Conservation (phyloP, 1,140 invertebrate genomes). For the Pachypsylla venusta region DNA sequence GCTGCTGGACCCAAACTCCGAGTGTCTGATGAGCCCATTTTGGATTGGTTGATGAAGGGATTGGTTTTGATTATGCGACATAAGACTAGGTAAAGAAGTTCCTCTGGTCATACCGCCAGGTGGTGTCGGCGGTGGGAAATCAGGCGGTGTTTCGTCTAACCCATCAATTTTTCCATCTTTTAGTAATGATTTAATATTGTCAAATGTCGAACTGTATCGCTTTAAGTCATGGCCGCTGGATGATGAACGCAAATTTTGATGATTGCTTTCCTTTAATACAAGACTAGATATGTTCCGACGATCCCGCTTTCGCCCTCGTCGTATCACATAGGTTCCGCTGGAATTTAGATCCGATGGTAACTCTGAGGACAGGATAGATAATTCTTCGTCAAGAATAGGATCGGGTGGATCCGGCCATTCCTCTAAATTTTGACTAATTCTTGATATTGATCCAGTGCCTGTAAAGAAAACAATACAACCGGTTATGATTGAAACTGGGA, state of each 20-base stretch:
- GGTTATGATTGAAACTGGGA: too few species aligned
- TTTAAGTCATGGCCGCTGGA: slow-evolving; percentile 42
- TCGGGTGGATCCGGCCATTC: slow-evolving; percentile 48
- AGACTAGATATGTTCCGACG: slow-evolving; percentile 32
- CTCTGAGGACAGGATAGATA: slow-evolving; percentile 33
- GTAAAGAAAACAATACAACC: slow-evolving; percentile 13
- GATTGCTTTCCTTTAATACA: slow-evolving; percentile 34
- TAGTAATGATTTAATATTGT: slow-evolving; percentile 57
- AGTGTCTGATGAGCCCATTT: slow-evolving; percentile 19
- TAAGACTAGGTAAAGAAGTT: slow-evolving; percentile 45
- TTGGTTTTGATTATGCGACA: slow-evolving; percentile 34
- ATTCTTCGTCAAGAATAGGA: slow-evolving; percentile 29
- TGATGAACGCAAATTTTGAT: slow-evolving; percentile 37
- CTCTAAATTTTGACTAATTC: slow-evolving; percentile 37
- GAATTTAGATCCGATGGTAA: slow-evolving; percentile 39
- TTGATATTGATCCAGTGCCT: slow-evolving; percentile 28
- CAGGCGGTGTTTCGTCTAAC: slow-evolving; percentile 36
- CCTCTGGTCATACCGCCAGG: slow-evolving; percentile 44
- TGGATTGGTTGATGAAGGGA: slow-evolving; percentile 29
- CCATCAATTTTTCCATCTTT: slow-evolving; percentile 46
- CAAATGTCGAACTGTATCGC: slow-evolving; percentile 59
- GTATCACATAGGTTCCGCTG: slow-evolving; percentile 54
- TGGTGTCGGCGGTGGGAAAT: slow-evolving; percentile 36
- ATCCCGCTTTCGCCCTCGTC: slow-evolving; percentile 43
- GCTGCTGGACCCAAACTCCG: background rate